Base-by-base conservation (phyloP, 2,797 vertebrate species). In the Emys orbicularis region DNA sequence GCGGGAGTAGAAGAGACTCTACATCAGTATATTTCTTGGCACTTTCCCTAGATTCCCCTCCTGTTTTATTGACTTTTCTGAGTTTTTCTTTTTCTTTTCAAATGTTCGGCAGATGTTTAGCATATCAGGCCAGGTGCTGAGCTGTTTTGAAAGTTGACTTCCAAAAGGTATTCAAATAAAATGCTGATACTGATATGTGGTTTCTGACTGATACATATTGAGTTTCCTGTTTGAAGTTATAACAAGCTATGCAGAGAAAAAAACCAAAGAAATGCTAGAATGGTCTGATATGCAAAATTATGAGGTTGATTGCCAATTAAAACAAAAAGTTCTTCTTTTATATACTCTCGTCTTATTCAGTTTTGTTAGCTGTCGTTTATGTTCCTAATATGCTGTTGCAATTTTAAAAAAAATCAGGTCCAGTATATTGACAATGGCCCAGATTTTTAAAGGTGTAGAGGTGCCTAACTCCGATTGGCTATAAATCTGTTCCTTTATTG, bases 1-100 rank as follows among this genome's bases (percentile, higher is more conserved):
- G 15, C 34, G 37, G 90, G 49, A 94, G 19, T 6, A 52, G 2
- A 50, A 37, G 8, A 84, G 79, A 89, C 92, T 79, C 91, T 88
- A 81, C 85, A 92, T 44, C 79, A 79, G 19, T 76, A 44, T 81
- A 91, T 88, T 92, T 92, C 81, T 91, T 96, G 90, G 83, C 74
- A 81, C 86, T 86, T 27, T 92, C 27, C 52, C 74, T 81, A 94
- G 86, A 54, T 72, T 72, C 11, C 21, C n/a, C 11, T 41, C 68
- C 2, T 49, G 2, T 4, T 90, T 34, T 47, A 47, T 77, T 49
- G 25, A 77, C 90, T 3, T 53, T 94, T 84, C 47, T 80, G 21
- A 93, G 82, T 0, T 68, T 87, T 53, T 15, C 41, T 59, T 84
- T 87, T 83, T 54, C 91, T 85, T 88, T 68, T 89, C 49, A 31